phyloP scores from a whole-genome alignment of 2,888 invertebrate species.

The Acanthosepion lycidas region DNA sequence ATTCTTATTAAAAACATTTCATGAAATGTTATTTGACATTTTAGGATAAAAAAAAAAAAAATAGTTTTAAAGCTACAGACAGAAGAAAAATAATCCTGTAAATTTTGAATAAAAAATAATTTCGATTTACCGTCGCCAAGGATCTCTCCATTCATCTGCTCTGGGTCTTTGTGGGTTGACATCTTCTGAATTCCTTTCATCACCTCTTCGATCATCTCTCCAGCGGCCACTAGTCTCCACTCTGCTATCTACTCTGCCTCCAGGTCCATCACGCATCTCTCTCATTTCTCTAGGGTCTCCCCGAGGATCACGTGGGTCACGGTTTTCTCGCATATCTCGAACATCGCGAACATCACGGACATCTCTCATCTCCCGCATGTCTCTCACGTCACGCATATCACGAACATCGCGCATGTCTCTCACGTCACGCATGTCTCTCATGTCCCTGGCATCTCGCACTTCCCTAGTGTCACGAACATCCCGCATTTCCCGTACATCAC shows the following conservation, averaged over 20 bases:
- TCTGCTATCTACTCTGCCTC: conserved; percentile 34
- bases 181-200: conserved; percentile 47
- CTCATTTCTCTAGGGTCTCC: conserved; percentile 38
- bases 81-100: not conserved
- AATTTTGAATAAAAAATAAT: not conserved
- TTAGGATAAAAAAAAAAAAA: too few species aligned
- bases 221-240: conserved; percentile 47
- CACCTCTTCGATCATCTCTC: conserved; percentile 49
- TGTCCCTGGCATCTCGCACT: not conserved
- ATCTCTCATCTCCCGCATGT: conserved; percentile 40
- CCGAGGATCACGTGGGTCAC: conserved; percentile 35
- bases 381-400: not conserved
- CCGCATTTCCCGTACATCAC: conserved; percentile 48
- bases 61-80: too few species aligned
- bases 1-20: too few species aligned
- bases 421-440: not conserved
- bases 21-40: too few species aligned
- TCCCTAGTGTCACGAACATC: not conserved
- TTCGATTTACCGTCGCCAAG: conserved; percentile 82
- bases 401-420: not conserved
- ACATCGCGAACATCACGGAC: conserved; percentile 44
- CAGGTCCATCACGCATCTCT: not conserved
- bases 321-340: not conserved
- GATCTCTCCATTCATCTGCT: conserved; percentile 93
- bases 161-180: conserved; percentile 46